Conservation (phyloP, 2,797 vertebrate genomes). For the Threskiornis aethiopicus region DNA sequence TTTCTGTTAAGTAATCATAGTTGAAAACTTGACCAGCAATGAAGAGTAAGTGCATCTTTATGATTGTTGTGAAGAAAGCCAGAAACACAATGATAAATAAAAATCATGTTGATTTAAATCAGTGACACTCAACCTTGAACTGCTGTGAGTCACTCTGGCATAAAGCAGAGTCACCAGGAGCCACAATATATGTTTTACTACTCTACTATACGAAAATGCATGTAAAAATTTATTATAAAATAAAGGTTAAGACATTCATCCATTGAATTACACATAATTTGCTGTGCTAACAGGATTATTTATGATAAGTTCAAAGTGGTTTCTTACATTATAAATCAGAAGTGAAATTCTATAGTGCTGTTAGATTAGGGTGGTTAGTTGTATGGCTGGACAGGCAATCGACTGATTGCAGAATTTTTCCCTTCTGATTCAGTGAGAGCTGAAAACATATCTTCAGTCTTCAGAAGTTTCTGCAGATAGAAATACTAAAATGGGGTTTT, state of each 20-base stretch:
- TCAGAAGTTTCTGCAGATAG: neutral
- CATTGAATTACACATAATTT: neutral
- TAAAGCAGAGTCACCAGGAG: neutral
- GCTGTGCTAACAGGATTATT: neutral
- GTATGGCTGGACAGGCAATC: neutral
- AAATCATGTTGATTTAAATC: constrained; percentile 3
- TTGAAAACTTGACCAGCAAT: neutral
- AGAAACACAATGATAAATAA: neutral
- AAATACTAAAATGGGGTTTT: neutral
- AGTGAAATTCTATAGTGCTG: neutral
- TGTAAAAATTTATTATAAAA: neutral
- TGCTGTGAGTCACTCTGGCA: neutral
- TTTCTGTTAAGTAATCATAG: neutral
- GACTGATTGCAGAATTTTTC: neutral
- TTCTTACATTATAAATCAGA: neutral
- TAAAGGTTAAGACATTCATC: neutral
- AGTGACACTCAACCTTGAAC: neutral
- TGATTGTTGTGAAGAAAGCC: neutral
- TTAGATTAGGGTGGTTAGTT: neutral
- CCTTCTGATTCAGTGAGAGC: neutral
- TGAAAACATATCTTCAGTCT: neutral
- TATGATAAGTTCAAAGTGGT: neutral
- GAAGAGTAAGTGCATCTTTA: neutral
- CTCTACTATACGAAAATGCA: neutral
- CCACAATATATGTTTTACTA: neutral